Base-by-base conservation (phyloP, 1,140 invertebrate genomes). In the Ctenoplectra terminalis region DNA sequence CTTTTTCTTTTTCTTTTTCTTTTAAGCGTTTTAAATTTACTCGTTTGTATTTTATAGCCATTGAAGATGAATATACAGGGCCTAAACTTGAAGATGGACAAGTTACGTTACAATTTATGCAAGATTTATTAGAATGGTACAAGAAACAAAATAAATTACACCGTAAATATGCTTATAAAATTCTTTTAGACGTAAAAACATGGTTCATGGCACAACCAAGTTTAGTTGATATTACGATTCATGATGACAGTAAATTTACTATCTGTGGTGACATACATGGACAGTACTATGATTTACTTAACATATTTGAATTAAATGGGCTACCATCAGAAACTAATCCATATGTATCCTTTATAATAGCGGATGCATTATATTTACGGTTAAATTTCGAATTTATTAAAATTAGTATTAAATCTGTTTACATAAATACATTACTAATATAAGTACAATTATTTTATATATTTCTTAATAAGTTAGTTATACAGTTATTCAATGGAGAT, bases 181-280 rank as follows among this genome's bases (percentile, higher is more conserved):
- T 99, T 88, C 94, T 99, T 74, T 94, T 99, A 82, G 98, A 99
- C 90, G 96, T 99, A 17, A 98, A 98, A 92, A 93, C 96, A 37
- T 96, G 97, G 89, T 97, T 99, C 89, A 96, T 96, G 94, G 95
- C 95, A 73, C 97, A 97, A 90, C 97, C 98, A 48, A 97, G 98
- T 58, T 94, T 99, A 82, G 96, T 99, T 0, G 97, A 99, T 91
- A 97, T 99, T 63, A 95, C 94, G 81, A 97, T 99, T 85, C 96
- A 96, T 11, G 96, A 97, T 92, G 95, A 97, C 60, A 95, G 96
- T 66, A 99, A 99, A 95, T 99, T 99, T 93, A 99, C 99, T 46
- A 97, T 99, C 70, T 99, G 99, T 94, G 99, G 99, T n/a, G 99
- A 99, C 94, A 98, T 99, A 88, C 99, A 99, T 94, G 99, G 99